Conservation (phyloP, 2,113 vertebrate genomes). For the Illadopsis cleaveri region DNA sequence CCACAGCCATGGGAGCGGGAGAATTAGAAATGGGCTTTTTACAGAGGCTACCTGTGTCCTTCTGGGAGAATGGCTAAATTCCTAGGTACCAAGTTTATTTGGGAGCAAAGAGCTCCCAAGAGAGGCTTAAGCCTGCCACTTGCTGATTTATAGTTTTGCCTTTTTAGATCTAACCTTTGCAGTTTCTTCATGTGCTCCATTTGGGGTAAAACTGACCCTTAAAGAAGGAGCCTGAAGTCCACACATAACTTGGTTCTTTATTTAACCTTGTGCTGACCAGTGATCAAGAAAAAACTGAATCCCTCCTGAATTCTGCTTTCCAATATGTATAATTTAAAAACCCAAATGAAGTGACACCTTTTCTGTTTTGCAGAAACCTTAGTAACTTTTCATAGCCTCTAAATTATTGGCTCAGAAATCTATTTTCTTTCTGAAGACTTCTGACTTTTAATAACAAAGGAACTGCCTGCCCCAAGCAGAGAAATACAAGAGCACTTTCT, state of each 20-base stretch:
- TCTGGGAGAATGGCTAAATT: not conserved
- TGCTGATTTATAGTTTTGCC: not conserved
- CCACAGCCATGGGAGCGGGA: not conserved
- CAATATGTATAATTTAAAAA: not conserved
- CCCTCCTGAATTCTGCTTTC: not conserved
- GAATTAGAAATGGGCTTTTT: not conserved
- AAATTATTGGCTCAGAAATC: slow-evolving; percentile 13
- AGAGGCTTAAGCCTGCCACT: not conserved
- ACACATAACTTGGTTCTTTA: not conserved
- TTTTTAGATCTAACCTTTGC: not conserved
- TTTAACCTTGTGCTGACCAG: slow-evolving; percentile 20
- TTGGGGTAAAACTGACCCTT: not conserved
- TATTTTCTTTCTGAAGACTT: slow-evolving; percentile 8
- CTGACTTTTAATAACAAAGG: not conserved
- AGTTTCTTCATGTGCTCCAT: not conserved
- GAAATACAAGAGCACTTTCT: not conserved
- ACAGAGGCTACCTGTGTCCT: not conserved
- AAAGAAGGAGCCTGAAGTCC: not conserved
- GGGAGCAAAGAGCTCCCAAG: not conserved
- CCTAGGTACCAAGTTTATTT: not conserved
- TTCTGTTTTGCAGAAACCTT: not conserved
- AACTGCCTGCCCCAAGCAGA: not conserved
- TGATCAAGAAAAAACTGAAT: not conserved
- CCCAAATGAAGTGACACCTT: not conserved
- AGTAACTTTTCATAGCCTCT: not conserved